phyloP scores from a whole-genome alignment of 2,797 vertebrate species.

The Parauchenoglanis ngamensis region DNA sequence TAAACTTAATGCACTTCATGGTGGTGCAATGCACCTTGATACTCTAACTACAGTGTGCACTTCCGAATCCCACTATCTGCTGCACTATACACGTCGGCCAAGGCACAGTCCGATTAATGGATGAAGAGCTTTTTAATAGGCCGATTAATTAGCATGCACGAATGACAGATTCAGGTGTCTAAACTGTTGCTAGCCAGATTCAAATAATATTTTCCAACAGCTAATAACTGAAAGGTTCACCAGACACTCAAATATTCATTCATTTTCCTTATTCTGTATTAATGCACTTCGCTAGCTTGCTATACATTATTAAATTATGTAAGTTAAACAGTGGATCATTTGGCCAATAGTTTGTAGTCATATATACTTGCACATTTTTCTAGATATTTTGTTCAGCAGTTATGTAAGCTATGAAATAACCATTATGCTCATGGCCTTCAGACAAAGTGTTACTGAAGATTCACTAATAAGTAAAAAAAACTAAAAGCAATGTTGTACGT shows the following conservation, averaged over 20 bases:
- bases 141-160: background rate
- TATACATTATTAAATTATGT: background rate
- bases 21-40: background rate
- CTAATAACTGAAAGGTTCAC: background rate
- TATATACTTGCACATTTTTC: background rate
- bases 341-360: background rate
- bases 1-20: background rate
- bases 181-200: background rate
- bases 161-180: background rate
- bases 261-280: background rate
- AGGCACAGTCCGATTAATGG: background rate
- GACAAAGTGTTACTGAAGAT: background rate
- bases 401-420: background rate
- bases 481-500: constrained; percentile 13
- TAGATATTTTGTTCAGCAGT: background rate
- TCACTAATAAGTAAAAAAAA: background rate
- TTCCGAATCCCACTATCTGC: background rate
- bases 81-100: background rate
- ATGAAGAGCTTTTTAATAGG: background rate
- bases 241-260: background rate
- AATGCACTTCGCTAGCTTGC: background rate
- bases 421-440: background rate
- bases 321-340: background rate
- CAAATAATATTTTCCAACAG: background rate
- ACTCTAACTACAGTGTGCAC: background rate